Evolutionary conservation across 2,888 invertebrate species (phyloP), one percentile per base, ranked within the genome.

Genomic region (Merodon equestris): DNA sequence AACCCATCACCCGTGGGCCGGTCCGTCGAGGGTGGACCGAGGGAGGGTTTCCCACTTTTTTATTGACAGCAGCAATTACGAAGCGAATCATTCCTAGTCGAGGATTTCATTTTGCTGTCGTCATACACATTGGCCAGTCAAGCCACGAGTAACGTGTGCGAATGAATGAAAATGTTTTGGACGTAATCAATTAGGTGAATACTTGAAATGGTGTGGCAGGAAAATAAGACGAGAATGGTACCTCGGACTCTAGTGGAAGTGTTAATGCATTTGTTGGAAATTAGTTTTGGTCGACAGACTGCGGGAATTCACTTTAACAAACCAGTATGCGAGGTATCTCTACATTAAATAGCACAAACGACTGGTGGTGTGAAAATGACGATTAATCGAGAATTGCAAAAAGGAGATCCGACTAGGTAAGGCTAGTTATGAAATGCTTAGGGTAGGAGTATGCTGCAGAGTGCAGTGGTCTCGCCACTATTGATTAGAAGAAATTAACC

Each of bases 21-120:
- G n/a, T n/a, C n/a, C n/a, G n/a, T n/a, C n/a, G 36, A 10, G 58
- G 15, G 13, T 34, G 53, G 13, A 17, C 27, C 34, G 54, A 60
- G 74, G 61, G 18, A 60, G 64, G 27, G 3, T 27, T 27, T 27
- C 7, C 27, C 3, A 27, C 27, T 27, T 27, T 64, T 74, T 74
- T 79, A 79, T 79, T 79, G 79, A 79, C 79, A 74, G 79, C 79
- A 73, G 74, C 79, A 79, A 79, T 79, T 79, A 79, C 60, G 58
- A 64, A 19, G 58, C 57, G 19, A 70, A 70, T 75, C 42, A 70
- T 54, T 68, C 61, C 72, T 34, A 66, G 72, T 64, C 54, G 73
- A 68, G 53, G 54, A 64, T 70, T 60, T 42, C 45, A 54, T 70
- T 73, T 73, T 64, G 64, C 58, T 79, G 68, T 74, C 79, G 74